Evolutionary conservation across 1,140 invertebrate genomes (phyloP).

Genomic region (Neuroterus valhalla): DNA sequence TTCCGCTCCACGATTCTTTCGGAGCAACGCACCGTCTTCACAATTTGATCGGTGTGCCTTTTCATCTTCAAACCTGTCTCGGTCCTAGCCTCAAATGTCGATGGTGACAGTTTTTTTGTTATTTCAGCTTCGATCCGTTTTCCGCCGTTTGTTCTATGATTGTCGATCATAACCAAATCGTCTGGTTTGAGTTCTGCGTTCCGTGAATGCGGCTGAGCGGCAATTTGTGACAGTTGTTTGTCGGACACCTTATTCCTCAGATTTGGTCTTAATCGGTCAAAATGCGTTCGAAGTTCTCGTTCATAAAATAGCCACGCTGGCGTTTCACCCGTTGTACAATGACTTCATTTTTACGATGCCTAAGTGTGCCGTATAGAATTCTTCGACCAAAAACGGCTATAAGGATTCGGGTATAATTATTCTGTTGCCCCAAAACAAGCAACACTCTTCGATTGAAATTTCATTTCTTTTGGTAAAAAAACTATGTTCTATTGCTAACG

Average conservation of each 20-base stretch:
- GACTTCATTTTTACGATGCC: too few relatives aligned
- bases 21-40: not conserved
- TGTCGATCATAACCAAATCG: constrained; percentile 32
- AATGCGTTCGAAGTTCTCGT: constrained; percentile 20
- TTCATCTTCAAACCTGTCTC: not conserved
- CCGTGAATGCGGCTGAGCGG: not conserved
- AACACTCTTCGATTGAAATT: constrained; percentile 41
- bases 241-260: not conserved
- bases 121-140: constrained; percentile 28
- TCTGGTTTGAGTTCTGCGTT: constrained; percentile 24
- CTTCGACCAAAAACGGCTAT: too few relatives aligned
- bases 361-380: too few relatives aligned
- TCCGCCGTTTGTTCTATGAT: not conserved
- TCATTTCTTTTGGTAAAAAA: constrained; percentile 35
- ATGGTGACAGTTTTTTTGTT: not conserved
- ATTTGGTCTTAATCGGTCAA: constrained; percentile 33
- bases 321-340: constrained; percentile 8
- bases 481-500: not conserved
- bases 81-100: not conserved
- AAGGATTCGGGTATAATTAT: constrained; percentile 64
- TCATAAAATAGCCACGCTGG: constrained; percentile 31
- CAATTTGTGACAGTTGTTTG: constrained; percentile 20
- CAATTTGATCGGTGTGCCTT: constrained; percentile 11
- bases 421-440: constrained; percentile 56
- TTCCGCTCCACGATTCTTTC: not conserved